A percentile compares a stretch with the other conserved stretches of the same genome.
These are phyloP conservation scores for Smutsia gigantea DNA, from an alignment of 2,797 vertebrate genomes.

Conservation along the genomic window DNA sequence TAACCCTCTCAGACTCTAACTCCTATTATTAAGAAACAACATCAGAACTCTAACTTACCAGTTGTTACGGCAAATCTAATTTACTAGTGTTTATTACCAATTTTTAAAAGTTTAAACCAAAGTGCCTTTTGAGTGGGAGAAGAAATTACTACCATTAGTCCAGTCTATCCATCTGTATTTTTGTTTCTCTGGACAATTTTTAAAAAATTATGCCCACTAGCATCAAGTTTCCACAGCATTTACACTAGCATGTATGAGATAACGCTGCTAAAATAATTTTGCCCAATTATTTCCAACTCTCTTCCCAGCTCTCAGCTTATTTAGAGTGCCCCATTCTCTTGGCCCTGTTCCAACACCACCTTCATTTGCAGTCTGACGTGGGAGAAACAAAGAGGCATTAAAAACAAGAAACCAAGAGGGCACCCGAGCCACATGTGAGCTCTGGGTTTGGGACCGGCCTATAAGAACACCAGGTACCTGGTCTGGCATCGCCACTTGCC, in stretches of 20 bases:
- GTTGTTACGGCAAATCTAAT: neutral
- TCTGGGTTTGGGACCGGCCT: neutral
- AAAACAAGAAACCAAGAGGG: neutral
- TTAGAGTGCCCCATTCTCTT: neutral
- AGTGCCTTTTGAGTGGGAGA: neutral
- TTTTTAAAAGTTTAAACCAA: constrained; percentile 9
- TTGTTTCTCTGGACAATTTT: neutral
- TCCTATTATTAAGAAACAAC: constrained; percentile 83
- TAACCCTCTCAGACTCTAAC: constrained; percentile 86
- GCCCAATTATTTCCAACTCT: neutral
- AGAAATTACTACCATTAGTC: neutral
- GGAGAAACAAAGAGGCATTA: neutral
- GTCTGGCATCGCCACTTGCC: neutral
- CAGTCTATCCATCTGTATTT: neutral
- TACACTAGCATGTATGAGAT: neutral
- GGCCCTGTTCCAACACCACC: neutral
- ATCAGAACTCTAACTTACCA: neutral
- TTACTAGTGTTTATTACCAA: neutral
- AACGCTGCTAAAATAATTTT: neutral
- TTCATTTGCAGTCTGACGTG: neutral
- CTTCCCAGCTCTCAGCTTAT: neutral
- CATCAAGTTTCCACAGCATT: neutral
- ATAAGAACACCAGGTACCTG: neutral
- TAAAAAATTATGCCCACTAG: neutral
- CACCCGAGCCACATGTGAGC: neutral